Evolutionary conservation across 2,888 invertebrate genomes (phyloP).

Genomic region (Podotricha telesiphe): DNA sequence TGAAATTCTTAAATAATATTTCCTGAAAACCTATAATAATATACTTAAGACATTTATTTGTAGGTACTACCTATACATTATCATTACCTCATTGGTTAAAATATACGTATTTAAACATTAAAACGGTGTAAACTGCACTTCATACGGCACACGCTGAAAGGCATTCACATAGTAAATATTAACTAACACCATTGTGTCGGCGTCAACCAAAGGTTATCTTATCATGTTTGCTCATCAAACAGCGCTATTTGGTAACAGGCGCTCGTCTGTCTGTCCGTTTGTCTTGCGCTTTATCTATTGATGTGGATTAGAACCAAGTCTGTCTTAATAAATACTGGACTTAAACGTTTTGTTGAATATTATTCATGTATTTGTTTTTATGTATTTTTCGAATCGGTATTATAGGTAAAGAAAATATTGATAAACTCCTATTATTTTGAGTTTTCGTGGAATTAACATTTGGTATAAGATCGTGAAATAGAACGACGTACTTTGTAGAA

Average conservation of each 20-base stretch:
- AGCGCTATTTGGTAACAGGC: constrained; percentile 76
- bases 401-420: no score
- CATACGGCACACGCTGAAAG: constrained; percentile 71
- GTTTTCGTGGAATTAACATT: no score
- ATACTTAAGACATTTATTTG: no score
- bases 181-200: constrained; percentile 78
- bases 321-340: constrained; percentile 40
- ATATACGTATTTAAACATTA: not conserved
- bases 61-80: not conserved
- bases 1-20: no score
- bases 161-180: constrained; percentile 79
- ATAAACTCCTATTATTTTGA: no score
- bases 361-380: constrained; percentile 21
- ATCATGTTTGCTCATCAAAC: constrained; percentile 79
- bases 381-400: no score
- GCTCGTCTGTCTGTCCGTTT: constrained; percentile 77
- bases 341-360: constrained; percentile 2
- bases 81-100: constrained; percentile 2
- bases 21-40: no score
- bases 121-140: constrained; percentile 58
- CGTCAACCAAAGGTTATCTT: constrained; percentile 79
- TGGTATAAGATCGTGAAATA: no score
- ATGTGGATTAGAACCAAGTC: constrained; percentile 62
- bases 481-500: no score
- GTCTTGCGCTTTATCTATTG: constrained; percentile 70